Percentiles rank a stretch among this genome's conserved stretches.
Evolutionary conservation across 2,888 invertebrate genomes (phyloP).

Genomic region (Plebejus argus): DNA sequence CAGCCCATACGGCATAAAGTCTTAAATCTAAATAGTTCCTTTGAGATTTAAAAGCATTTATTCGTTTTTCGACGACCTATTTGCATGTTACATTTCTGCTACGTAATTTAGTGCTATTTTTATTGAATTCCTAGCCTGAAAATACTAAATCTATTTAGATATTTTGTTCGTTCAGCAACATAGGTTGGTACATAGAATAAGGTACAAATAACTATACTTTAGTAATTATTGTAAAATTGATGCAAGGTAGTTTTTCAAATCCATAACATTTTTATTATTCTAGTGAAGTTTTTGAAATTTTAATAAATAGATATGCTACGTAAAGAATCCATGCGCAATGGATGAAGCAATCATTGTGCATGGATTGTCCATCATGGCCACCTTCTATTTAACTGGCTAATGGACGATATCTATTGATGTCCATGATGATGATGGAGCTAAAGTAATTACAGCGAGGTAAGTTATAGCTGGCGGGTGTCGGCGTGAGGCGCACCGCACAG

Average conservation of each 20-base stretch:
- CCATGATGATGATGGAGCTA: not conserved
- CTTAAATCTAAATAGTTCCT: constrained; percentile 17
- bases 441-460: constrained; percentile 18
- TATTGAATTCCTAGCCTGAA: not conserved
- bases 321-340: too few relatives aligned
- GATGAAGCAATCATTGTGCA: too few relatives aligned
- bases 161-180: too few relatives aligned
- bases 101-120: not conserved
- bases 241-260: too few relatives aligned
- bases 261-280: too few relatives aligned
- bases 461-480: not conserved
- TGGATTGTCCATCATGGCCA: too few relatives aligned
- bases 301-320: too few relatives aligned
- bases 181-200: too few relatives aligned
- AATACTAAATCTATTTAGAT: not conserved
- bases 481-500: not conserved
- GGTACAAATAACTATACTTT: too few relatives aligned
- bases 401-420: not conserved
- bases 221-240: too few relatives aligned
- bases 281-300: too few relatives aligned
- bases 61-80: not conserved
- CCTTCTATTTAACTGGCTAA: not conserved
- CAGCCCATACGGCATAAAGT: not conserved
- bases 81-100: not conserved
- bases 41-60: constrained; percentile 28